A percentile compares a stretch with the other conserved stretches of the same genome.
These are phyloP conservation scores for Xiphorhynchus elegans DNA, from an alignment of 2,113 vertebrate species.

Conservation along the genomic window DNA sequence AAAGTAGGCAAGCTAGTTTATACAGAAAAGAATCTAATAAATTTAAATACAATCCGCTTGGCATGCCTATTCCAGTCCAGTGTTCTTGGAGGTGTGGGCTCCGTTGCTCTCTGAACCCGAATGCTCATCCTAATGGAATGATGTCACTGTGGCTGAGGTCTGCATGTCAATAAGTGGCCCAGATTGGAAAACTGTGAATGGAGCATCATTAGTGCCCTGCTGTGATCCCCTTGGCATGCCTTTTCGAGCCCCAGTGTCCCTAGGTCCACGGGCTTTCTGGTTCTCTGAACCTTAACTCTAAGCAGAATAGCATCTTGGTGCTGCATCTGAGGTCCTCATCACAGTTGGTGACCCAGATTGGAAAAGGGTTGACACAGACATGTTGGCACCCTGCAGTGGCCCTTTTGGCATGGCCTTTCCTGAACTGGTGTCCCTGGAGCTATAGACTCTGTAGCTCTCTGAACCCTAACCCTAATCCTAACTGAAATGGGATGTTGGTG, in stretches of 20 bases:
- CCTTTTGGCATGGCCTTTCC: background rate
- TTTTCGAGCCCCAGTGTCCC: too few species aligned
- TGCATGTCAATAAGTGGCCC: too few species aligned
- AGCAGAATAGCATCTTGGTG: too few species aligned
- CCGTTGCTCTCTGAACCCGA: too few species aligned
- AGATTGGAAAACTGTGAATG: too few species aligned
- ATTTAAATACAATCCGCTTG: background rate
- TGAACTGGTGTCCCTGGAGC: background rate
- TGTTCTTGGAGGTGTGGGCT: background rate
- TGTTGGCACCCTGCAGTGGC: background rate
- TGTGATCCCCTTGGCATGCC: too few species aligned
- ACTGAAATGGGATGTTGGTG: background rate
- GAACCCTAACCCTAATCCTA: background rate
- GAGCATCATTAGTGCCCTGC: too few species aligned
- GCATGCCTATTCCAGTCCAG: background rate
- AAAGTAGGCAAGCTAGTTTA: background rate
- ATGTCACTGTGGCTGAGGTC: too few species aligned
- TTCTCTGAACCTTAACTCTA: background rate
- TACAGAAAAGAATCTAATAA: background rate
- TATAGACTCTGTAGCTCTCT: background rate
- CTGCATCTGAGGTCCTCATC: too few species aligned
- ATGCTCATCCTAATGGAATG: too few species aligned
- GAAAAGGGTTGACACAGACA: background rate
- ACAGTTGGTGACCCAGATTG: too few species aligned
- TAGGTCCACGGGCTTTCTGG: too few species aligned